Percentiles rank a stretch among this genome's conserved stretches.
Evolutionary conservation across 2,797 vertebrate genomes (phyloP).

Genomic region (Melanotaenia boesemani): DNA sequence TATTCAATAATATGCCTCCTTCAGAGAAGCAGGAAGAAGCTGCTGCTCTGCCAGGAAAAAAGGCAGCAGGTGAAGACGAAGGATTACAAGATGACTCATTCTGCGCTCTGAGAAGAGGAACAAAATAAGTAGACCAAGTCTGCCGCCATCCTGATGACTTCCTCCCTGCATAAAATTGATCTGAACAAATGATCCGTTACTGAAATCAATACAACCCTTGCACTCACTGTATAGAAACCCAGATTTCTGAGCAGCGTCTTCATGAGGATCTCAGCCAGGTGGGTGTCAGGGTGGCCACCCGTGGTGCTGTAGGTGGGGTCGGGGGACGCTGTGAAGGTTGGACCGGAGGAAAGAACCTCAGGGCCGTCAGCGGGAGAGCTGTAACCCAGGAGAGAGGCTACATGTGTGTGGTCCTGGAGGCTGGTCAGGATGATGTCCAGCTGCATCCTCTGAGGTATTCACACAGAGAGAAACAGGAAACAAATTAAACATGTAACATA

Average conservation of each 20-base stretch:
- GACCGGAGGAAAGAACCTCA: conserved; percentile 78
- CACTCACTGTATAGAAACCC: conserved; percentile 86
- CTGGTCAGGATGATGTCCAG: conserved; percentile 89
- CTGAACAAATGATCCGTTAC: no score
- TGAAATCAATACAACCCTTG: no score
- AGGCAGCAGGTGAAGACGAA: conserved; percentile 35
- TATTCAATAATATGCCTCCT: conserved; percentile 13
- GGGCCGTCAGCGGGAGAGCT: conserved; percentile 79
- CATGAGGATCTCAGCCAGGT: conserved; percentile 87
- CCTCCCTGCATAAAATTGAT: conserved; percentile 1
- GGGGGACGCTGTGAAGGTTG: conserved; percentile 78
- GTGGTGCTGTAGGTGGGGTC: conserved; percentile 57
- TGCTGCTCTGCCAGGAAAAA: conserved; percentile 30
- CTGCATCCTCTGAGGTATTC: conserved; percentile 89
- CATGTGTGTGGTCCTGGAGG: conserved; percentile 88
- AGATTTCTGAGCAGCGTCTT: conserved; percentile 87
- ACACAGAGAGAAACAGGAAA: neutral
- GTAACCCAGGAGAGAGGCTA: conserved; percentile 86
- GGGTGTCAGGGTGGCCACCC: conserved; percentile 76
- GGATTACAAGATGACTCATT: conserved; percentile 40
- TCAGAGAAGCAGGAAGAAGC: conserved; percentile 7
- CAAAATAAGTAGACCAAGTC: neutral
- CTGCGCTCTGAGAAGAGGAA: neutral
- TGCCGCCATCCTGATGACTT: neutral
- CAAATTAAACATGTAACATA: no score